These are phyloP conservation scores for Burhinus oedicnemus DNA, from an alignment of 2,113 vertebrate species.

Conservation along the genomic window DNA sequence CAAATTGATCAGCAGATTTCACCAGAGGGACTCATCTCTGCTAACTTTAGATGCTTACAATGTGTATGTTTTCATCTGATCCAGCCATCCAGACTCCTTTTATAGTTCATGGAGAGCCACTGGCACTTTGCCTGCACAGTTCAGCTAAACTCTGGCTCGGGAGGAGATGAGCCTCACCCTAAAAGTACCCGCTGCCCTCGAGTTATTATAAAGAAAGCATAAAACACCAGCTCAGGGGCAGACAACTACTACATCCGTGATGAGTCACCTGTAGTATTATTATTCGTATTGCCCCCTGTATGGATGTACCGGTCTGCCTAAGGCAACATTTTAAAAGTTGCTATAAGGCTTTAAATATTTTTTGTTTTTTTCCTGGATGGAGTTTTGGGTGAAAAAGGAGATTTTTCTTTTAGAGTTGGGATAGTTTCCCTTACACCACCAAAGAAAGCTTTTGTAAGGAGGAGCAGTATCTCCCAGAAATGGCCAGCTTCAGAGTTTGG, in stretches of 20 bases:
- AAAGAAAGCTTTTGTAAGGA: background rate
- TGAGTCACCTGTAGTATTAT: background rate
- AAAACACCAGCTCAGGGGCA: background rate
- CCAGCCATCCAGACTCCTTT: background rate
- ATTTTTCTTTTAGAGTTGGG: background rate
- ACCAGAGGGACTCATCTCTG: background rate
- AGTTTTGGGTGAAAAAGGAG: background rate
- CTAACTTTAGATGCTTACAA: background rate
- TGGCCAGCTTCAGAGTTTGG: background rate
- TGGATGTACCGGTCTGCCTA: no score
- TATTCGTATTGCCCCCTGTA: background rate
- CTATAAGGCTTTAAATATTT: background rate
- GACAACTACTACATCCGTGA: background rate
- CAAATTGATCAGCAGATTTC: background rate
- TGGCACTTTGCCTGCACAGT: background rate
- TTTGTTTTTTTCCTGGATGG: background rate
- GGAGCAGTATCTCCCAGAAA: background rate
- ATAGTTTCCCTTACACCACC: background rate
- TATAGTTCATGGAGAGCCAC: background rate
- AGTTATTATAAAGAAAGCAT: background rate
- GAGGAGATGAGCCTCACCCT: background rate
- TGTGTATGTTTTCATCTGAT: background rate
- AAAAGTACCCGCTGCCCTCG: accelerated
- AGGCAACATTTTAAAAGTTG: background rate
- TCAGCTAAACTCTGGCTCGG: background rate